Evolutionary conservation across 2,888 invertebrate species (phyloP).

Genomic region (Diploptera punctata): DNA sequence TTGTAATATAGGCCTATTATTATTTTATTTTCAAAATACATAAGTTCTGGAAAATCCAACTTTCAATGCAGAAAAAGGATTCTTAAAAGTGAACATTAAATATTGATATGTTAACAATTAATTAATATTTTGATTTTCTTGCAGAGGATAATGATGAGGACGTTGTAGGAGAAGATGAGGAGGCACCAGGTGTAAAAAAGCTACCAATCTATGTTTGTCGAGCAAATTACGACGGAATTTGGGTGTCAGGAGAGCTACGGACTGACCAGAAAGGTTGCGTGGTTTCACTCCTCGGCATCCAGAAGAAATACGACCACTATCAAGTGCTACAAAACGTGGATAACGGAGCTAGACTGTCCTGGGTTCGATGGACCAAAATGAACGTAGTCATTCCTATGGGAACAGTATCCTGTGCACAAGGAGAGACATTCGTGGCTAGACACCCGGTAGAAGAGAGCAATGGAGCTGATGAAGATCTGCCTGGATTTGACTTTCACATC

Average conservation of each 20-base stretch:
- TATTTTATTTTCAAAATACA: too few relatives aligned
- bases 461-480: constrained; percentile 46
- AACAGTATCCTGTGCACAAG: constrained; percentile 62
- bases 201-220: constrained; percentile 73
- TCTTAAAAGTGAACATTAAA: too few relatives aligned
- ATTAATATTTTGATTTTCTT: too few relatives aligned
- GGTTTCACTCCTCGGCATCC: constrained; percentile 46
- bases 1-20: too few relatives aligned
- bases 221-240: constrained; percentile 72
- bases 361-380: constrained; percentile 79
- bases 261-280: constrained; percentile 55
- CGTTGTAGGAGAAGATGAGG: constrained; percentile 43
- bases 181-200: constrained; percentile 51
- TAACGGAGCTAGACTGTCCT: constrained; percentile 75
- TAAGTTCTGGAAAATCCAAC: too few relatives aligned
- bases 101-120: too few relatives aligned
- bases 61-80: too few relatives aligned
- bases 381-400: constrained; percentile 66
- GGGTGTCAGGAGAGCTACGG: constrained; percentile 73
- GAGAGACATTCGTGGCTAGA: constrained; percentile 56
- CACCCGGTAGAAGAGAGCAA: constrained; percentile 20
- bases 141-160: constrained; percentile 43
- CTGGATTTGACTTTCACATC: constrained; percentile 64
- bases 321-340: constrained; percentile 81
- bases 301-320: constrained; percentile 54